Evolutionary conservation across 1,140 invertebrate species (phyloP).

Genomic region (Ooceraea biroi): DNA sequence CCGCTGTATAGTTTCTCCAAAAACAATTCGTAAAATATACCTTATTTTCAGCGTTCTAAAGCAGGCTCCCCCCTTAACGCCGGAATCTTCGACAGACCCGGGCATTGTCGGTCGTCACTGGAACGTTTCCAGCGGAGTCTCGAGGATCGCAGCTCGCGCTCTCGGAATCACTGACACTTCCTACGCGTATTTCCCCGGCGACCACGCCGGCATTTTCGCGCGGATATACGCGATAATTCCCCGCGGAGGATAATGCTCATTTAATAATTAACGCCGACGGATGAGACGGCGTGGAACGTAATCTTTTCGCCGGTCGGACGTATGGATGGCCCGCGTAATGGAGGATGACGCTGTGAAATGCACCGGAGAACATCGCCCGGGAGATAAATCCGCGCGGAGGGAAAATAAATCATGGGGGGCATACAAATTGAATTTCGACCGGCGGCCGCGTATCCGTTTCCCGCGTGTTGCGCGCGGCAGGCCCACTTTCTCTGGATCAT

Average conservation of each 20-base stretch:
- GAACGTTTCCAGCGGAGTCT: constrained; percentile 32
- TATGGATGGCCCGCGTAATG: constrained; percentile 67
- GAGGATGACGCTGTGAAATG: constrained; percentile 73
- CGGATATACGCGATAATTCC: constrained; percentile 21
- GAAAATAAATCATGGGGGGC: constrained; percentile 72
- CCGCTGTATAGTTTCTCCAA: no score
- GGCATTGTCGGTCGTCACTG: constrained; percentile 30
- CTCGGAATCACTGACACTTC: constrained; percentile 27
- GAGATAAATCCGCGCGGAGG: constrained; percentile 66
- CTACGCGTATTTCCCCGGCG: constrained; percentile 33
- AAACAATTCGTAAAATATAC: no score
- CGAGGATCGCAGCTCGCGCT: neutral
- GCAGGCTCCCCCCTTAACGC: no score
- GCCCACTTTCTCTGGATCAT: constrained; percentile 26
- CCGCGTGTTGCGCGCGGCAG: constrained; percentile 3
- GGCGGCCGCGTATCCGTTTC: constrained; percentile 33
- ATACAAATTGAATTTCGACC: constrained; percentile 69
- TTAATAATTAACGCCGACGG: constrained; percentile 52
- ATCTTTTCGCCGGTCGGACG: constrained; percentile 54
- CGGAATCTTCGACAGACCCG: neutral
- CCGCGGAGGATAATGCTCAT: constrained; percentile 51
- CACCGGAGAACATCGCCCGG: constrained; percentile 60
- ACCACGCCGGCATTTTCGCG: constrained; percentile 3
- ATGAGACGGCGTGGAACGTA: constrained; percentile 63
- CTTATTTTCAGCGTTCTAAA: no score